A percentile compares a stretch with the other conserved stretches of the same genome.
Evolutionary conservation across 2,113 vertebrate species (phyloP).

Genomic region (Sorex fumeus): DNA sequence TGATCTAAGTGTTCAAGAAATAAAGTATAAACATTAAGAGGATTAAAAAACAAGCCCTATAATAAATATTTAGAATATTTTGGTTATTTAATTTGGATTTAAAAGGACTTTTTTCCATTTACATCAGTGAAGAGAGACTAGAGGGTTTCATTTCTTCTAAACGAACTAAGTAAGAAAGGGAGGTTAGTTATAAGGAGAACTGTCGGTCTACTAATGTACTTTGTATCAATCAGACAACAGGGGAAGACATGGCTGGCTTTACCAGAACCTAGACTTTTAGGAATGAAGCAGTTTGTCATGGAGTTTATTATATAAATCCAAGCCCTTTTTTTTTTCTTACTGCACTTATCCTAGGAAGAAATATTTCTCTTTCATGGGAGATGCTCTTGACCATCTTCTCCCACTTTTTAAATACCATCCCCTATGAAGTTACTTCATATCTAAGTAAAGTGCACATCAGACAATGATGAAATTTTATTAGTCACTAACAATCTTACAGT

Average conservation of each 20-base stretch:
- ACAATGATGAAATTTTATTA: constrained; percentile 46
- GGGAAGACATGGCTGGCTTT: constrained; percentile 8
- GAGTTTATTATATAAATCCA: constrained; percentile 67
- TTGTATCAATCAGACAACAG: not conserved
- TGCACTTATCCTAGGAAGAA: constrained; percentile 10
- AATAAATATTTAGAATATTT: constrained; percentile 19
- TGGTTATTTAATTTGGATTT: constrained; percentile 46
- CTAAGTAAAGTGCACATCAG: constrained; percentile 16
- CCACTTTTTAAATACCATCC: not conserved
- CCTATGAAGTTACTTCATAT: not conserved
- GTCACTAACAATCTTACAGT: constrained; percentile 25
- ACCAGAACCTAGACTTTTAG: constrained; percentile 56
- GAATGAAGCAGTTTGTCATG: constrained; percentile 70
- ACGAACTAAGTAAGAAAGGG: constrained; percentile 34
- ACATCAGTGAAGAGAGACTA: constrained; percentile 38
- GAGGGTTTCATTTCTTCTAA: constrained; percentile 55
- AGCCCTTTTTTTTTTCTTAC: constrained; percentile 30
- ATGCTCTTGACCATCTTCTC: not conserved
- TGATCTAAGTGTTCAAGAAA: not conserved
- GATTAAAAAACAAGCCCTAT: not conserved
- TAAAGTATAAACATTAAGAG: not conserved
- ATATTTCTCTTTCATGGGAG: constrained; percentile 36
- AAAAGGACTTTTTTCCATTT: constrained; percentile 21
- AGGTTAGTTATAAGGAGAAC: not conserved
- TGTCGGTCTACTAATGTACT: not conserved